Base-by-base conservation (phyloP, 2,113 vertebrate genomes). In the Vicugna pacos region DNA sequence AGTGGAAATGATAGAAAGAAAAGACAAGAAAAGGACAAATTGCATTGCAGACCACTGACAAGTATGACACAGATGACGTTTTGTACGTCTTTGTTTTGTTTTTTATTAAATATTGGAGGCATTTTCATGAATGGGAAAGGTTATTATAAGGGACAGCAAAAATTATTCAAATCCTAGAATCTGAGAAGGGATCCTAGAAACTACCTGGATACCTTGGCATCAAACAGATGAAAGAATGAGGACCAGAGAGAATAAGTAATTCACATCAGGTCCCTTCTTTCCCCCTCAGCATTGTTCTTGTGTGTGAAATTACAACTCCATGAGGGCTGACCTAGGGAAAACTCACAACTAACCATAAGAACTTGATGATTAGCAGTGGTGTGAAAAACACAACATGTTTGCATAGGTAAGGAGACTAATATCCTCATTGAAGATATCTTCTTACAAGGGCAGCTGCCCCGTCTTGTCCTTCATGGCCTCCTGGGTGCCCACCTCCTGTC, bases 321-420 rank as follows among this genome's bases (percentile, higher is more conserved):
- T 22, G 94, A 65, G 48, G 88, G 54, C 64, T 85, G 38, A 88
- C 24, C 35, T 32, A 77, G 62, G 46, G 83, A 35, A 93, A 48
- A 8, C 6, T n/a, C 58, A 5, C 88, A 76, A 46, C 32, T 70
- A 56, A 1, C 87, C 70, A 2, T 91, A 94, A 85, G 32, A 0
- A 0, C 56, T 79, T 65, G 13, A 42, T 64, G 60, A n/a, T 20
- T 95, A n/a, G 79, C 89, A 96, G 50, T 67, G 77, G 7, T n/a
- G 4, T 88, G 54, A 96, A 94, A 95, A 73, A n/a, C 0, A 67
- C 38, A 54, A 52, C n/a, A 35, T 69, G 30, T 84, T 96, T 95
- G 48, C 46, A 73, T n/a, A 42, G n/a, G 46, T 54, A 42, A 54
- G 30, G 73, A 83, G 14, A 50, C 77, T 56, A 30, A 22, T 11